Base-by-base conservation (phyloP, 2,113 vertebrate species). In the Polyodon spathula region DNA sequence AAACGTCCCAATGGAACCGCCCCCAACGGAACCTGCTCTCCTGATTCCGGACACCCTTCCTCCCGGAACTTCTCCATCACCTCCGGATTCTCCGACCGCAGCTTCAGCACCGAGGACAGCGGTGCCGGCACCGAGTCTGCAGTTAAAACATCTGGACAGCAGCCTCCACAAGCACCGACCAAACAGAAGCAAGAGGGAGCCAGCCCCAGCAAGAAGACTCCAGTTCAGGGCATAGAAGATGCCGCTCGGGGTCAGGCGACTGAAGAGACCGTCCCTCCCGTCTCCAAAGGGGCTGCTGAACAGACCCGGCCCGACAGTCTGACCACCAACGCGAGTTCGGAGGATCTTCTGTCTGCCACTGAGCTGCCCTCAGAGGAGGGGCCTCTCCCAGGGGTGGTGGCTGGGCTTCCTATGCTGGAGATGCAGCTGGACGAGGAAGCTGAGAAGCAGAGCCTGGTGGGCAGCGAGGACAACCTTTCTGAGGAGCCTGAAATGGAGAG, bases 31-130 rank as follows among this genome's bases (percentile, higher is more conserved):
- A 80, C 75, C 0, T 88, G 83, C 56, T 97, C 92, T 48, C 93
- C 95, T 0, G 94, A 97, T 70, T 96, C 94, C 0, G 93, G 92
- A 2, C 93, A 93, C 41, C 92, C 92, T 3, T 95, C 94, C 4
- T 97, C 93, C 58, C 90, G 93, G 52, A 96, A 96, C 78, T 93
- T 97, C 82, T 97, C 93, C 1, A 84, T 92, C 2, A 73, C 93
- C 0, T 97, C 95, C 0, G 92, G 91, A 8, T 86, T 91, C 66
- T 96, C 93, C 0, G 95, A 97, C 39, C 89, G 84, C 58, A 96
- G 94, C 37, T 85, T 97, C 69, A 97, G 94, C 80, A 92, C 88
- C 0, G 94, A 99, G 62, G 94, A 97, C 73, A 86, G 88, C 0
- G 27, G 27, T 27, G 71, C 80, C 9, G 66, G 77, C 17, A 73